phyloP scores from a whole-genome alignment of 2,113 vertebrate species.

The Trematocara marginatum region DNA sequence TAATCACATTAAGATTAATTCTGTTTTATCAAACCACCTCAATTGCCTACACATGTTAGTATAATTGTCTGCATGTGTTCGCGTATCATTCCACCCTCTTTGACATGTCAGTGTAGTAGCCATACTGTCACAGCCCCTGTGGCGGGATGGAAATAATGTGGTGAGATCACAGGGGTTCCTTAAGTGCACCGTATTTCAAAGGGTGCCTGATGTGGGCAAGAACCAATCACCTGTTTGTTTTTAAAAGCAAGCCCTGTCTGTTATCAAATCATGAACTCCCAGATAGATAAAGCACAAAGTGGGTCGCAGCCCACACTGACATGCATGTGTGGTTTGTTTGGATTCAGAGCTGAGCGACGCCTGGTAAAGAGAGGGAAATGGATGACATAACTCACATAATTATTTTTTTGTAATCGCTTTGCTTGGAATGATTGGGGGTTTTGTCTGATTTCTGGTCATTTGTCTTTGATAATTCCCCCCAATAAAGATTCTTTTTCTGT shows the following conservation, averaged over 20 bases:
- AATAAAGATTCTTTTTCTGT: background rate
- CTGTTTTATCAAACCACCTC: slow-evolving; percentile 24
- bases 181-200: slow-evolving; percentile 10
- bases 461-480: background rate
- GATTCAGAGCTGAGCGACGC: slow-evolving; percentile 1
- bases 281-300: slow-evolving; percentile 31
- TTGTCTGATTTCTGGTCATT: background rate
- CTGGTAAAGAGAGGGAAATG: background rate
- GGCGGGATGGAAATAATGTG: background rate
- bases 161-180: background rate
- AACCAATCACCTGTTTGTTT: slow-evolving; percentile 46
- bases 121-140: background rate
- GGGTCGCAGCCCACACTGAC: background rate
- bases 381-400: slow-evolving; percentile 12
- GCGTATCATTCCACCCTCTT: background rate
- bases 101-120: slow-evolving; percentile 23
- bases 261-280: slow-evolving; percentile 38
- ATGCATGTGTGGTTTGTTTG: slow-evolving; percentile 47
- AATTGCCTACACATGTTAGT: slow-evolving; percentile 25
- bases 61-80: slow-evolving; percentile 42
- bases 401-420: slow-evolving; percentile 1
- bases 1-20: slow-evolving; percentile 33
- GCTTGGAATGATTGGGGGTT: background rate
- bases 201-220: background rate
- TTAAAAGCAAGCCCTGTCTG: slow-evolving; percentile 17